Percentiles rank a stretch among this genome's conserved stretches.
Evolutionary conservation across 2,113 vertebrate species (phyloP).

Genomic region (Phoxinus phoxinus): DNA sequence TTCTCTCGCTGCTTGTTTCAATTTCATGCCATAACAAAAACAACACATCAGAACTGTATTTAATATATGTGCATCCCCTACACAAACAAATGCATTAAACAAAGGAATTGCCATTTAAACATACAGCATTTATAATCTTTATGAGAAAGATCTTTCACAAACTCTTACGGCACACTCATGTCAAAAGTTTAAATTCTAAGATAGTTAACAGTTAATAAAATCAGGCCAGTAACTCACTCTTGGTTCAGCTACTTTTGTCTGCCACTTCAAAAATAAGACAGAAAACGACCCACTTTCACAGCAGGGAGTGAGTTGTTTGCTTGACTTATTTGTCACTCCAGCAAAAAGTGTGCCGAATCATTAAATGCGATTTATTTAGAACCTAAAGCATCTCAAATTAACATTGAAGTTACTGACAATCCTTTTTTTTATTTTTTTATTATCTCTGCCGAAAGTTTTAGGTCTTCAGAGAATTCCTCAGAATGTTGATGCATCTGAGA

Average conservation of each 20-base stretch:
- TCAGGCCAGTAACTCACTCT: neutral
- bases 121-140: neutral
- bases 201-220: neutral
- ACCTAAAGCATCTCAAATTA: neutral
- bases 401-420: neutral
- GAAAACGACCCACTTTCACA: slow-evolving; percentile 16
- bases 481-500: neutral
- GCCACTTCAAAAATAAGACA: neutral
- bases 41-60: neutral
- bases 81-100: neutral
- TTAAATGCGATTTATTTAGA: slow-evolving; percentile 16
- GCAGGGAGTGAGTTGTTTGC: neutral
- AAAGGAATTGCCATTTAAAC: neutral
- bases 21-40: neutral
- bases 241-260: neutral
- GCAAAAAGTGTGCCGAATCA: neutral
- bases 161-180: neutral
- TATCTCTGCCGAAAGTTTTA: neutral
- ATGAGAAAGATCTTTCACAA: neutral
- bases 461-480: neutral
- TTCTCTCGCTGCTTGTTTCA: neutral
- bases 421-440: too few relatives aligned
- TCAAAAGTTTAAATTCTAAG: neutral
- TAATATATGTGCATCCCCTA: neutral
- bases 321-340: neutral